Conservation (phyloP, 2,888 invertebrate genomes). For the Agrotis puta region DNA sequence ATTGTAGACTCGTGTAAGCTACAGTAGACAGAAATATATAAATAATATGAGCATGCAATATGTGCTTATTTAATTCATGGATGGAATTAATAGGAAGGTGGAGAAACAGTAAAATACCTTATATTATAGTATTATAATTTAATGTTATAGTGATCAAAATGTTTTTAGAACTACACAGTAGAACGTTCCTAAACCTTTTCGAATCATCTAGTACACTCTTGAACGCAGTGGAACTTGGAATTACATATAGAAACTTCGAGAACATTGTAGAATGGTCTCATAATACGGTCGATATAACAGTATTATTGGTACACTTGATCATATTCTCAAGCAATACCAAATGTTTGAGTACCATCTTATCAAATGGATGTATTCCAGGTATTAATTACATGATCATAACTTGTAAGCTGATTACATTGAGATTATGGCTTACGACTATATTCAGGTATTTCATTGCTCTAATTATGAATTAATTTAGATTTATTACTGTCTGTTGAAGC, state of each 20-base stretch:
- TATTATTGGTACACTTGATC: background rate
- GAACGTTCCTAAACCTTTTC: too few species aligned
- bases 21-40: background rate
- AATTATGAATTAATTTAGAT: slow-evolving; percentile 31
- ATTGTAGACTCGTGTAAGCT: slow-evolving; percentile 4
- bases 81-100: background rate
- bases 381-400: slow-evolving; percentile 34
- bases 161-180: background rate
- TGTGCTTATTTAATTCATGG: background rate
- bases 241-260: too few species aligned
- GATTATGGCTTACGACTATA: background rate
- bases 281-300: too few species aligned
- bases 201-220: too few species aligned
- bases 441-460: slow-evolving; percentile 21
- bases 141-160: background rate
- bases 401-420: slow-evolving; percentile 30
- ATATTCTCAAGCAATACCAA: background rate
- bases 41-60: too few species aligned
- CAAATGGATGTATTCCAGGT: slow-evolving; percentile 8
- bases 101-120: background rate
- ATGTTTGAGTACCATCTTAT: slow-evolving; percentile 1
- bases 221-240: too few species aligned
- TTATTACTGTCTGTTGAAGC: slow-evolving; percentile 9
- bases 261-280: too few species aligned
- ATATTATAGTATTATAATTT: background rate